Evolutionary conservation across 2,113 vertebrate genomes (phyloP).

Genomic region (Micromys minutus): DNA sequence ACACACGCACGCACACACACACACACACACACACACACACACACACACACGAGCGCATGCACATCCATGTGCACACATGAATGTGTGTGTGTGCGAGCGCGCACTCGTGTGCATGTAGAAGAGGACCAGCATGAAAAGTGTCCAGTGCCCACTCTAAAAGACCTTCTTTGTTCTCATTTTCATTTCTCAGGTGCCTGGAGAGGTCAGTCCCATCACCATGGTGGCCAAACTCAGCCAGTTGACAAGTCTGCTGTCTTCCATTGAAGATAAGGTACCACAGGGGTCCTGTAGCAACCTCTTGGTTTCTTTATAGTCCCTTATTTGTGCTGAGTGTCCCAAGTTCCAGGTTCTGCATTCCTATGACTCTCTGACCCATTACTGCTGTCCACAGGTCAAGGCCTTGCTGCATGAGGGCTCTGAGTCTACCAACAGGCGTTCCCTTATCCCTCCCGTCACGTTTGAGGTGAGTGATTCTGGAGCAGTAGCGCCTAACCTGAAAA

Average conservation of each 20-base stretch:
- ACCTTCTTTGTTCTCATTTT: neutral
- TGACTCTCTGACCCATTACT: neutral
- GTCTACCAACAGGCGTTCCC: slow-evolving; percentile 90
- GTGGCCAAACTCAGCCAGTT: slow-evolving; percentile 91
- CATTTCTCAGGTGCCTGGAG: slow-evolving; percentile 85
- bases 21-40: no score
- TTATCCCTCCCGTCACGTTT: slow-evolving; percentile 94
- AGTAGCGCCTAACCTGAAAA: accelerated
- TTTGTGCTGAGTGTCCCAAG: neutral
- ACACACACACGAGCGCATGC: no score
- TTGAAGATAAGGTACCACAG: slow-evolving; percentile 94
- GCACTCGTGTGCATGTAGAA: no score
- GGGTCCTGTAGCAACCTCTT: neutral
- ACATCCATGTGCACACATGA: no score
- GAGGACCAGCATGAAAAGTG: neutral
- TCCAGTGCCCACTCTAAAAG: accelerated
- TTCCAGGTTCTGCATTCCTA: neutral
- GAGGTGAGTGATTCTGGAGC: slow-evolving; percentile 87
- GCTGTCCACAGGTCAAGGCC: slow-evolving; percentile 90
- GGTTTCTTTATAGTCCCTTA: neutral
- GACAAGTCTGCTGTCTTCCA: slow-evolving; percentile 92
- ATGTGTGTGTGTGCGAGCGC: no score
- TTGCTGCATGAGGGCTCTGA: slow-evolving; percentile 92
- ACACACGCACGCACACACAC: no score
- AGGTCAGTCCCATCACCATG: slow-evolving; percentile 86